Evolutionary conservation across 2,888 invertebrate species (phyloP).

Genomic region (Villa cingulata): DNA sequence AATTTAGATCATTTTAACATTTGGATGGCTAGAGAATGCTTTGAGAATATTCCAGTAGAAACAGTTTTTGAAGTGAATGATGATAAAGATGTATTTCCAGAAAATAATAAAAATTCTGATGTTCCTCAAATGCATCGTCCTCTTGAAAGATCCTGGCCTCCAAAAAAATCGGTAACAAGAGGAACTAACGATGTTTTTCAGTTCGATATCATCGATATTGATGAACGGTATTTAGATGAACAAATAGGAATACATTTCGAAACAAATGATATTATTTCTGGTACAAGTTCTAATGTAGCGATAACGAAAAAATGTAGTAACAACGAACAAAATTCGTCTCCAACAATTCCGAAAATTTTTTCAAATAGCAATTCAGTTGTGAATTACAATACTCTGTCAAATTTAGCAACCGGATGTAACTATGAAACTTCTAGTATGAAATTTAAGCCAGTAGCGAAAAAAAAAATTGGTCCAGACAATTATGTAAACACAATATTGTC

Average conservation of each 20-base stretch:
- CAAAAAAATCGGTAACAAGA: slow-evolving; percentile 48
- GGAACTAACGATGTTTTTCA: slow-evolving; percentile 60
- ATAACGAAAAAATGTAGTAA: too few relatives aligned
- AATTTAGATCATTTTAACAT: slow-evolving; percentile 21
- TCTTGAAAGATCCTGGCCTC: slow-evolving; percentile 59
- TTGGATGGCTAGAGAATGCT: slow-evolving; percentile 35
- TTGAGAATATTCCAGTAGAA: slow-evolving; percentile 32
- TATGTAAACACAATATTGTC: slow-evolving; percentile 49
- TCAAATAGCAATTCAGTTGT: not conserved
- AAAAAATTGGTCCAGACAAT: slow-evolving; percentile 58
- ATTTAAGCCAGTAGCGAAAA: slow-evolving; percentile 45
- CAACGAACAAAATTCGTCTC: too few relatives aligned
- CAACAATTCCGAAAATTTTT: not conserved
- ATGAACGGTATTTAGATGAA: slow-evolving; percentile 45
- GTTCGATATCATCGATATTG: slow-evolving; percentile 73
- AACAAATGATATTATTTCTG: not conserved
- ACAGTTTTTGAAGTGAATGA: slow-evolving; percentile 24
- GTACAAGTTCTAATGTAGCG: not conserved
- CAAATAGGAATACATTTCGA: slow-evolving; percentile 34
- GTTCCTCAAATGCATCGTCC: slow-evolving; percentile 46
- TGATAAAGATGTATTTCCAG: slow-evolving; percentile 19
- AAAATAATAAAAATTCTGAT: slow-evolving; percentile 10
- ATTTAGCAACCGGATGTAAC: not conserved
- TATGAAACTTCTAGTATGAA: slow-evolving; percentile 25
- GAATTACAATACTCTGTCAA: not conserved